Base-by-base conservation (phyloP, 1,140 invertebrate species). In the Drosophila setifemur region DNA sequence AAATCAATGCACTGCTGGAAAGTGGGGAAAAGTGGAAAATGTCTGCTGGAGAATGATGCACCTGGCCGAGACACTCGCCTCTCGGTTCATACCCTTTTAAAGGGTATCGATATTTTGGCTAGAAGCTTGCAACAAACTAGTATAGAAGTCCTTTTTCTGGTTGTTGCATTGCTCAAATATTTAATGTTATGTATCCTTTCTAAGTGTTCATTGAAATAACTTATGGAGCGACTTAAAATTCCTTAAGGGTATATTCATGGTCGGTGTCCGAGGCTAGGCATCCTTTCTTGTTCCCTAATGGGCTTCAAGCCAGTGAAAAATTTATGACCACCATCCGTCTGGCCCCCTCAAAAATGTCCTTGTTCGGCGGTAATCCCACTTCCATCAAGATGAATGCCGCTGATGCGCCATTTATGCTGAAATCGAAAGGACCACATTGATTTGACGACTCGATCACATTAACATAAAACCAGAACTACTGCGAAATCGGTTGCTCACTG, bases 331-430 rank as follows among this genome's bases (percentile, higher is more conserved):
- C 12, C 45, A 63, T 66, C 18, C 61, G 43, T 66, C 37, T 66
- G 43, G n/a, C n/a, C 33, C 39, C 16, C 26, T 71, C 37, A 33
- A 26, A 37, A 29, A n/a, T n/a, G 66, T 45, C 45, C 47, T 53
- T 60, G 45, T 77, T 60, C 64, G 58, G 28, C 37, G 49, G 52
- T 69, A 78, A 42, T 68, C 69, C 61, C 53, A 43, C 39, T 40
- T 60, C 71, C 49, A 79, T 57, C 69, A 55, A 68, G 77, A 81
- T 69, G 42, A 29, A 85, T 78, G 57, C 49, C 53, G 63, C 52
- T 85, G 66, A 78, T 85, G 57, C 72, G 57, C 50, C 57, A 78
- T 66, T 85, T 78, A 83, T 78, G 79, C 48, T 70, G 58, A 83
- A 83, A 79, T 57, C 50, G 70, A 81, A 79, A 74, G 48, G 79